phyloP scores from a whole-genome alignment of 2,113 vertebrate genomes.

The Patagioenas fasciata region DNA sequence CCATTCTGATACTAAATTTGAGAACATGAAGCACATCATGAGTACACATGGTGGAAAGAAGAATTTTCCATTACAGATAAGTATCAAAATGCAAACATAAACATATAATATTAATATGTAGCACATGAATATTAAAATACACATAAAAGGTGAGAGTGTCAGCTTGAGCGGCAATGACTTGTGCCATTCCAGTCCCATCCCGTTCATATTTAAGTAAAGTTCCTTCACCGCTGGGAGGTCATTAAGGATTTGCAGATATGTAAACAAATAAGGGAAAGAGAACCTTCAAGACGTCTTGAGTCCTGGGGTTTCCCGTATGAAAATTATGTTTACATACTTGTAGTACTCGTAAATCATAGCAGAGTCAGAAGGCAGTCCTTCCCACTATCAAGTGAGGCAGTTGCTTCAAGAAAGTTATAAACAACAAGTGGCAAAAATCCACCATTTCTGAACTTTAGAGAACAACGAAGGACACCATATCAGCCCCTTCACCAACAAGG shows the following conservation, averaged over 20 bases:
- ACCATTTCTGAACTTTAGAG: neutral
- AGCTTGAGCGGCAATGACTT: neutral
- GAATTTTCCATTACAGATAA: neutral
- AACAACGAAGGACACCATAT: neutral
- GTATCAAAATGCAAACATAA: neutral
- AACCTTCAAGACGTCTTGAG: neutral
- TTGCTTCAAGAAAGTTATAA: neutral
- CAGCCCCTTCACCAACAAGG: rapidly evolving
- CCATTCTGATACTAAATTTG: neutral
- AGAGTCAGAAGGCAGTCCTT: neutral
- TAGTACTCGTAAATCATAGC: neutral
- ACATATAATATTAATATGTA: neutral
- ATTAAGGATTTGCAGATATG: neutral
- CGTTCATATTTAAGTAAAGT: neutral
- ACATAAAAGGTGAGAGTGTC: neutral
- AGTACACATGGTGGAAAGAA: neutral
- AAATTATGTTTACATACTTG: neutral
- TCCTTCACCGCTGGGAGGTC: neutral
- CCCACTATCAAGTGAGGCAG: rapidly evolving
- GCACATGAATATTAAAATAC: neutral
- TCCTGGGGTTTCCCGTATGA: neutral
- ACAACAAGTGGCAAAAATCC: neutral
- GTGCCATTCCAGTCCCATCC: neutral
- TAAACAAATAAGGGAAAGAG: neutral
- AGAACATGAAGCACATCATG: neutral